Conservation (phyloP, 2,888 invertebrate species). For the Chalcis sispes region DNA sequence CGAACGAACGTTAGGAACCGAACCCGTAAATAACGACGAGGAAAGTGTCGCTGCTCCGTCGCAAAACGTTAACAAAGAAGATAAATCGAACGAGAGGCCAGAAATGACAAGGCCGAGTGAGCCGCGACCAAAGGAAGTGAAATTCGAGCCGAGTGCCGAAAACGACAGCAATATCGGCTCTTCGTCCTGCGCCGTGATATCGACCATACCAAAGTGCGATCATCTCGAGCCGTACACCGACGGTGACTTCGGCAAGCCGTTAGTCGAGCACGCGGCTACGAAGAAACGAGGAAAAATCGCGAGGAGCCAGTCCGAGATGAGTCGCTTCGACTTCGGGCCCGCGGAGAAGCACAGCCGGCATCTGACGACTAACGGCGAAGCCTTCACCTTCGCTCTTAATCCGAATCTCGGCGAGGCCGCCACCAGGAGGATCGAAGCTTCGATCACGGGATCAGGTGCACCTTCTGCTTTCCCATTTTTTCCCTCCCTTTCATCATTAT, state of each 20-base stretch:
- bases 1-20: background rate
- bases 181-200: slow-evolving; percentile 65
- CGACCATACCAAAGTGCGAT: slow-evolving; percentile 69
- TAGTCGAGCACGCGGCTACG: background rate
- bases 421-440: slow-evolving; percentile 48
- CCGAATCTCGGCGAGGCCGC: slow-evolving; percentile 58
- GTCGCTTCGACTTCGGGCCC: slow-evolving; percentile 64
- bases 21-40: no score
- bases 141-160: background rate
- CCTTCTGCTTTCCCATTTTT: background rate
- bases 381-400: slow-evolving; percentile 68
- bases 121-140: background rate
- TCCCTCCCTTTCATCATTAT: background rate
- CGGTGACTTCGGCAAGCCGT: background rate
- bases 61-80: background rate
- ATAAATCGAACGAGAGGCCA: background rate
- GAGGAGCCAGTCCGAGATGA: slow-evolving; percentile 65
- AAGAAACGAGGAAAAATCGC: slow-evolving; percentile 29
- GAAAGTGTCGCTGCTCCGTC: background rate
- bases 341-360: slow-evolving; percentile 63
- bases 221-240: slow-evolving; percentile 57
- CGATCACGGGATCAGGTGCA: slow-evolving; percentile 53
- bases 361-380: slow-evolving; percentile 64
- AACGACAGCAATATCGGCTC: background rate
- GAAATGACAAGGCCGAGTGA: background rate